phyloP scores from a whole-genome alignment of 2,888 invertebrate genomes.

The Desoria tigrina region DNA sequence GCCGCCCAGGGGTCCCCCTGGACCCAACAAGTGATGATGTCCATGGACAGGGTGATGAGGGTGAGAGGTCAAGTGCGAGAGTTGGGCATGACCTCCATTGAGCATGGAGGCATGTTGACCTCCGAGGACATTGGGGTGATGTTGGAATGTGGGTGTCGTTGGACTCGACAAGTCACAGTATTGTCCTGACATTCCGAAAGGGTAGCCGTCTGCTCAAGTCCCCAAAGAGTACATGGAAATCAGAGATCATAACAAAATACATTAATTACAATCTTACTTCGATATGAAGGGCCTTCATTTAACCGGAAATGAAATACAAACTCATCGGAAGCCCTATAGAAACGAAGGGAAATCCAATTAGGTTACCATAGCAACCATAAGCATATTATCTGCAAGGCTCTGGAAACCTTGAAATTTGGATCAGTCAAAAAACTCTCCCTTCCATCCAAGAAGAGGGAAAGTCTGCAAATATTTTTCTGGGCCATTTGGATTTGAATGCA shows the following conservation, averaged over 20 bases:
- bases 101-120: conserved; percentile 54
- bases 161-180: conserved; percentile 53
- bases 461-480: too few relatives aligned
- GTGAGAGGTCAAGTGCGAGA: conserved; percentile 58
- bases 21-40: conserved; percentile 55
- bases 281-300: not conserved
- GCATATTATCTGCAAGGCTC: too few relatives aligned
- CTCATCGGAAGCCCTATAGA: too few relatives aligned
- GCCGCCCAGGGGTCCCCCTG: conserved; percentile 43
- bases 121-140: conserved; percentile 8
- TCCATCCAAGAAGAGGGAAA: too few relatives aligned
- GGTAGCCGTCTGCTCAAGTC: conserved; percentile 37
- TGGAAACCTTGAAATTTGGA: too few relatives aligned
- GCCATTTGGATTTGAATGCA: too few relatives aligned
- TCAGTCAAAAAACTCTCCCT: too few relatives aligned
- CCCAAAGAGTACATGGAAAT: conserved; percentile 37
- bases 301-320: not conserved
- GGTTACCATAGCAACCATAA: too few relatives aligned
- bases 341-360: too few relatives aligned
- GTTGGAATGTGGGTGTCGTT: conserved; percentile 52
- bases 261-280: not conserved
- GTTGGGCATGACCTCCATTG: conserved; percentile 60
- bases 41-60: conserved; percentile 65
- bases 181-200: conserved; percentile 51
- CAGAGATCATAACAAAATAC: conserved; percentile 19